Percentiles rank a stretch among this genome's conserved stretches.
Conservation (phyloP, 1,140 invertebrate species). For the Penaeus chinensis region DNA sequence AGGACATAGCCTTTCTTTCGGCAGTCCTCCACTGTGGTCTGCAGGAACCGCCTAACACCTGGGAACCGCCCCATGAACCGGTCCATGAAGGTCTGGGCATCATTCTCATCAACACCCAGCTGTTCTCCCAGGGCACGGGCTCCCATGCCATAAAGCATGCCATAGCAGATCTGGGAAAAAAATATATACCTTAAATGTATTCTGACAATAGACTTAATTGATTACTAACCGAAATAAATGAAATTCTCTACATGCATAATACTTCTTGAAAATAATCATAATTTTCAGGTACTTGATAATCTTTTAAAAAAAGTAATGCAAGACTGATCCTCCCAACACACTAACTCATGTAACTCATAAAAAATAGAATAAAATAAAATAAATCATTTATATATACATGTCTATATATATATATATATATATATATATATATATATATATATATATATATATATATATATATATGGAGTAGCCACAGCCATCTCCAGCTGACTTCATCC, state of each 20-base stretch:
- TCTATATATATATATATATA: no score
- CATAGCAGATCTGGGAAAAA: constrained; percentile 86
- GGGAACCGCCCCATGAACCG: constrained; percentile 88
- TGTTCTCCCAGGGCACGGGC: constrained; percentile 84
- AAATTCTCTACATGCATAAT: background rate
- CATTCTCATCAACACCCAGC: constrained; percentile 81
- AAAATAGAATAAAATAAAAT: no score
- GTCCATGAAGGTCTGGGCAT: constrained; percentile 84
- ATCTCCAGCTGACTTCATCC: no score
- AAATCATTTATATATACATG: no score
- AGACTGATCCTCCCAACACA: no score
- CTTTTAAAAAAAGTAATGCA: no score
- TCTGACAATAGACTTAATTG: background rate
- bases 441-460: no score
- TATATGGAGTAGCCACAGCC: no score
- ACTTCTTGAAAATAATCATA: no score
- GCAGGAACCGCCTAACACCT: constrained; percentile 77
- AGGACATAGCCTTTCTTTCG: constrained; percentile 81
- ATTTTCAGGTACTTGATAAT: no score
- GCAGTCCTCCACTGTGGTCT: constrained; percentile 78
- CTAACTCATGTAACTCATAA: no score
- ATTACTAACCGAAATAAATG: background rate
- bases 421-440: no score
- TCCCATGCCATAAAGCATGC: constrained; percentile 98
- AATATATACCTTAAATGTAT: background rate